phyloP scores from a whole-genome alignment of 2,113 vertebrate genomes.

The Oreochromis tanganicae region DNA sequence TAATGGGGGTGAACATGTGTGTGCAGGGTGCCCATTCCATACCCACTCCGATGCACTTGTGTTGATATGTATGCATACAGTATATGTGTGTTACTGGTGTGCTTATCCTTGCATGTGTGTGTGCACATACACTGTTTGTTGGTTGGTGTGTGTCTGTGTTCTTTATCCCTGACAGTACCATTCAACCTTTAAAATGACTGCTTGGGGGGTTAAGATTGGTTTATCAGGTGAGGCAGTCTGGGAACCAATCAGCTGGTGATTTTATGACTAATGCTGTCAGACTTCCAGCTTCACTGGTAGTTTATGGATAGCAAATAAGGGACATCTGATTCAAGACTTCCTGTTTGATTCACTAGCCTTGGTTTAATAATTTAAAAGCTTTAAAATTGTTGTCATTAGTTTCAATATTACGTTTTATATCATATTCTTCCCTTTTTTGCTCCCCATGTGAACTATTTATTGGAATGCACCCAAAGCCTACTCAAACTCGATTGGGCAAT shows the following conservation, averaged over 20 bases:
- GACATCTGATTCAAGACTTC: neutral
- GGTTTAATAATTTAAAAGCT: neutral
- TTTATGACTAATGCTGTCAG: neutral
- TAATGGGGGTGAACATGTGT: constrained; percentile 21
- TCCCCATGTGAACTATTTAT: neutral
- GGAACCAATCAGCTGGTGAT: neutral
- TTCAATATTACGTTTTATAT: neutral
- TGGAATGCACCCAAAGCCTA: accelerated
- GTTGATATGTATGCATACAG: neutral
- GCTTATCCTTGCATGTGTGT: neutral
- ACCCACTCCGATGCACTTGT: neutral
- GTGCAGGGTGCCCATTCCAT: neutral
- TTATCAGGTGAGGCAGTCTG: neutral
- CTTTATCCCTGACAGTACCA: neutral
- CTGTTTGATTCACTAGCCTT: neutral
- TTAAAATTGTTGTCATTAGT: neutral
- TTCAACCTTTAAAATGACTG: neutral
- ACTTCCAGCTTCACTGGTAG: neutral
- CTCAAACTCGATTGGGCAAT: neutral
- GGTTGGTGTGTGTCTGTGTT: constrained; percentile 25
- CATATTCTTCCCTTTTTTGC: neutral
- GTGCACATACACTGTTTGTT: neutral
- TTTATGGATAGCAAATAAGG: neutral
- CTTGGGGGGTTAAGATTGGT: neutral
- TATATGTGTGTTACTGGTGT: neutral